Base-by-base conservation (phyloP, 1,140 invertebrate species). In the Panagrolaimus sp. region DNA sequence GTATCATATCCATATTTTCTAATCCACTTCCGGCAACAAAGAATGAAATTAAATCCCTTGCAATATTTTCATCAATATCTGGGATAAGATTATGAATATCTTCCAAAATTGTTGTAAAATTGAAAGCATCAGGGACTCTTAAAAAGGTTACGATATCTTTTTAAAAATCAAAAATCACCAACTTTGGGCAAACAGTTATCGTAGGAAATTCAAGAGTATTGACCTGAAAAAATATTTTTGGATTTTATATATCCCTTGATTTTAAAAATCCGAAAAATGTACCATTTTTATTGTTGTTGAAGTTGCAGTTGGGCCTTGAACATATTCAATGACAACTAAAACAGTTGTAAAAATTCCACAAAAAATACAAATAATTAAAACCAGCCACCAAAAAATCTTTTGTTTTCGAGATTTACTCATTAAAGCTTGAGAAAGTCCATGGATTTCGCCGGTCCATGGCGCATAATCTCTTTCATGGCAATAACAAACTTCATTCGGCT, bases 381-480 rank as follows among this genome's bases (percentile, higher is more conserved):
- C 72, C 9, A 82, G 45, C 78, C 78, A 79, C 78, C 78, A 79
- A 38, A 79, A 79, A 15, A 71, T 55, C 12, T 72, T 48, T 58
- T 76, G 63, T 66, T 62, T 45, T 1, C 44, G 43, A 0, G 78
- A 75, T 68, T 82, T 75, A 55, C 77, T 80, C 45, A 74, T 45
- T 10, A 80, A 46, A 10, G 79, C 78, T 67, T 78, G 78, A 48
- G 70, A 77, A 32, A 80, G 55, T 21, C 80, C 79, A 63, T 80
- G 79, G 43, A 80, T 75, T 69, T 80, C 79, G 15, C 79, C 80
- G 2, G 78, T 83, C 80, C 80, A 80, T 7, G 79, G 72, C 0
- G 79, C 80, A 21, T 77, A 78, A 43, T 80, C 80, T 4, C 72
- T 69, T 5, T 65, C 44, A 62, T 83, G 80, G 48, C 80, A 83